Conservation (phyloP, 2,888 invertebrate genomes). For the Tineola bisselliella region DNA sequence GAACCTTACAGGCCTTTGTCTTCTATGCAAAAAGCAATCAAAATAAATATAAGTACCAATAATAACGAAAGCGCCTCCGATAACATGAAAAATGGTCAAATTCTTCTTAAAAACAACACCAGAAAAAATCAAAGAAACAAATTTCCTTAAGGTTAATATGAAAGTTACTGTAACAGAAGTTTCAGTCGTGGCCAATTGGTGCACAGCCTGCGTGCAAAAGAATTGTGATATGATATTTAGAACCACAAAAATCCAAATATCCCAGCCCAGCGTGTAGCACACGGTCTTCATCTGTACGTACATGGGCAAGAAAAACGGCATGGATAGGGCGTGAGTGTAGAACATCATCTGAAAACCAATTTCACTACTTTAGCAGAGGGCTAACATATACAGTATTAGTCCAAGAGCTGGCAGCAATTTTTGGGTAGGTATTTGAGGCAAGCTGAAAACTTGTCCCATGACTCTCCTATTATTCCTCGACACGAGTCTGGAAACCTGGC, state of each 20-base stretch:
- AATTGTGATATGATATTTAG: slow-evolving; percentile 46
- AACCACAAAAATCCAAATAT: slow-evolving; percentile 37
- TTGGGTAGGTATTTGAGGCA: no score
- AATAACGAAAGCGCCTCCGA: slow-evolving; percentile 44
- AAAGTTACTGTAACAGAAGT: slow-evolving; percentile 52
- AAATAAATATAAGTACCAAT: slow-evolving; percentile 54
- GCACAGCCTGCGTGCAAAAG: slow-evolving; percentile 49
- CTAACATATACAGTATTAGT: no score
- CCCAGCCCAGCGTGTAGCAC: slow-evolving; percentile 25
- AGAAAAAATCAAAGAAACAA: slow-evolving; percentile 47
- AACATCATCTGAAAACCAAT: slow-evolving; percentile 54
- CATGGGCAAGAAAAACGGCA: slow-evolving; percentile 45
- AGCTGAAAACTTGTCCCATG: no score
- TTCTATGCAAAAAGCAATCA: slow-evolving; percentile 37
- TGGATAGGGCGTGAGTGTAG: slow-evolving; percentile 45
- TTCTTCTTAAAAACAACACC: slow-evolving; percentile 54
- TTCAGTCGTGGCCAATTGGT: slow-evolving; percentile 47
- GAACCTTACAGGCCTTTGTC: slow-evolving; percentile 41
- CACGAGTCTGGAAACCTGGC: no score
- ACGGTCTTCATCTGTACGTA: slow-evolving; percentile 34
- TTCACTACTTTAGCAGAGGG: no score
- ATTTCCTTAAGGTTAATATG: slow-evolving; percentile 52
- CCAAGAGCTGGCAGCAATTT: no score
- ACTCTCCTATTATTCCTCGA: no score
- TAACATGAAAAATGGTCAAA: slow-evolving; percentile 41